Conservation (phyloP, 2,888 invertebrate genomes). For the Hesperia comma region DNA sequence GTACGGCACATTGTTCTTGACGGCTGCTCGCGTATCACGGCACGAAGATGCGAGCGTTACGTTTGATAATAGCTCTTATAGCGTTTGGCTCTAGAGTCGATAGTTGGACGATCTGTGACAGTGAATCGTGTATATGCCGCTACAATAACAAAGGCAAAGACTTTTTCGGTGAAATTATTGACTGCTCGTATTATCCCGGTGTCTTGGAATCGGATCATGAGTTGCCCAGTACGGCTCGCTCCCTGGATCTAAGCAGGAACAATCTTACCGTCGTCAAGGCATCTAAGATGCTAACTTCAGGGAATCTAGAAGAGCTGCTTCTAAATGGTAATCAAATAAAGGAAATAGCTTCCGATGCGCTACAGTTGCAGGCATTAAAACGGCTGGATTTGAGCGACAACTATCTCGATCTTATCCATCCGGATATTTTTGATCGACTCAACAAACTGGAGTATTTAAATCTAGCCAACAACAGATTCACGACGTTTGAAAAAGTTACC, state of each 20-base stretch:
- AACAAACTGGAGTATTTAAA: constrained; percentile 72
- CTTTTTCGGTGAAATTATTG: constrained; percentile 57
- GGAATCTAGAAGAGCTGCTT: constrained; percentile 55
- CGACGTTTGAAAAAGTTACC: constrained; percentile 61
- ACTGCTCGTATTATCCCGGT: constrained; percentile 60
- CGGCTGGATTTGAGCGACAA: constrained; percentile 73
- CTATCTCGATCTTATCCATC: constrained; percentile 61
- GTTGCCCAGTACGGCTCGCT: constrained; percentile 55
- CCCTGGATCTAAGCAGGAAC: constrained; percentile 64
- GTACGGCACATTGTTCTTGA: constrained; percentile 40
- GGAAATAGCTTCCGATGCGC: constrained; percentile 56
- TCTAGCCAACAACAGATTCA: constrained; percentile 72
- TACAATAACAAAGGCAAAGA: constrained; percentile 55
- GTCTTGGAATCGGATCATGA: constrained; percentile 47
- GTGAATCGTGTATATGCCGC: constrained; percentile 59
- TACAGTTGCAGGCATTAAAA: constrained; percentile 63
- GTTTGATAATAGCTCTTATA: constrained; percentile 40
- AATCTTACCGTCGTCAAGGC: constrained; percentile 55
- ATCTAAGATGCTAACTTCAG: constrained; percentile 54
- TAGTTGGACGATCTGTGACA: constrained; percentile 60
- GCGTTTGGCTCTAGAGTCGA: constrained; percentile 45
- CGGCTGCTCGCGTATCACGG: constrained; percentile 42
- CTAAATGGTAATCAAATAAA: constrained; percentile 62
- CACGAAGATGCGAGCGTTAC: constrained; percentile 50
- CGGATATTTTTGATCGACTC: constrained; percentile 64